A percentile compares a stretch with the other conserved stretches of the same genome.
These are phyloP conservation scores for Coryphaenoides rupestris DNA, from an alignment of 2,113 vertebrate species.

Conservation along the genomic window DNA sequence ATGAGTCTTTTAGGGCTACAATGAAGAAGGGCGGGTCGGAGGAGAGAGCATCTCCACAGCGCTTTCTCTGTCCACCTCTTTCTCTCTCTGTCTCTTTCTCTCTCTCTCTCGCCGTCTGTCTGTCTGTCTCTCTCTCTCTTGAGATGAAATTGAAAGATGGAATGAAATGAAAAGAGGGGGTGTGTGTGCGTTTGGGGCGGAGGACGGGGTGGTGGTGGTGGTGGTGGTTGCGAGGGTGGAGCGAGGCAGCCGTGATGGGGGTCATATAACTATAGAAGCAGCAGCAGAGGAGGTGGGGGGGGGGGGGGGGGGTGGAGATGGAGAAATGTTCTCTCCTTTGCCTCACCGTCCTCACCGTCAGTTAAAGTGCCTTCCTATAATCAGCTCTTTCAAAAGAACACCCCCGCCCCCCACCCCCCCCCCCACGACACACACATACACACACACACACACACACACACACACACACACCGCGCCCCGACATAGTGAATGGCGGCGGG, in stretches of 20 bases:
- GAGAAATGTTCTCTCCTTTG: conserved; percentile 26
- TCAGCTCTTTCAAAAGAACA: conserved; percentile 60
- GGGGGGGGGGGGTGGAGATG: conserved; percentile 41
- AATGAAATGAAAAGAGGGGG: conserved; percentile 38
- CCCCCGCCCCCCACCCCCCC: conserved; percentile 32
- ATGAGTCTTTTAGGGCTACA: conserved; percentile 65
- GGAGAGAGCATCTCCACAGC: no score
- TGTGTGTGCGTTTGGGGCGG: conserved; percentile 24
- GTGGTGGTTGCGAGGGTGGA: no score
- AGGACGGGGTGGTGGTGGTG: no score
- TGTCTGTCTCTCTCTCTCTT: no score
- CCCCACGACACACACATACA: neutral
- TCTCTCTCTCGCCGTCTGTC: no score
- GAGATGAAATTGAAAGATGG: conserved; percentile 64
- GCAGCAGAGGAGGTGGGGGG: no score
- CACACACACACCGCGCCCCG: conserved; percentile 18
- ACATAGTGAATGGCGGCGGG: conserved; percentile 18
- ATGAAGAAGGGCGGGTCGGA: conserved; percentile 46
- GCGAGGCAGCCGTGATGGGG: conserved; percentile 35
- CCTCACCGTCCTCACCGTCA: conserved; percentile 10
- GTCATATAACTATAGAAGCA: conserved; percentile 6
- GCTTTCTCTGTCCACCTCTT: no score
- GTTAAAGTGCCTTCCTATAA: conserved; percentile 64
- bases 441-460: conserved; percentile 12
- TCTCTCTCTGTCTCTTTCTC: no score